Conservation (phyloP, 2,797 vertebrate genomes). For the Loris lydekkerianus region DNA sequence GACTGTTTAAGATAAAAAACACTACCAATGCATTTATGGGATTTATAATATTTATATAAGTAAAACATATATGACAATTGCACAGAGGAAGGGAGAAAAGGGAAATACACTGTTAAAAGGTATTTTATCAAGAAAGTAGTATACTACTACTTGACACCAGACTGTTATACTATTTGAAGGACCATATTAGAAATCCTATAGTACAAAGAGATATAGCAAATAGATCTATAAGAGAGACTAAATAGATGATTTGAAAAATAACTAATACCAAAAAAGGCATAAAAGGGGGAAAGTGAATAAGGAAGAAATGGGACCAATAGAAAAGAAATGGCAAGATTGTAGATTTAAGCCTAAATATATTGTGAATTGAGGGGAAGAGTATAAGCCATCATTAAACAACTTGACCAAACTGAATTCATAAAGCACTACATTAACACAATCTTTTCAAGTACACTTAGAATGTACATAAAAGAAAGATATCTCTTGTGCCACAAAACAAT, state of each 20-base stretch:
- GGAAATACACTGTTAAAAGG: neutral
- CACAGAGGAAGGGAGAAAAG: neutral
- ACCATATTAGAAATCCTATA: neutral
- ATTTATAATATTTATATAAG: neutral
- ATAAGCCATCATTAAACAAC: neutral
- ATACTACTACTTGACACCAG: neutral
- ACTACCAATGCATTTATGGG: neutral
- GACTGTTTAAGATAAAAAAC: neutral
- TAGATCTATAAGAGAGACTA: neutral
- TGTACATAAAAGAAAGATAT: neutral
- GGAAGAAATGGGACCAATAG: neutral
- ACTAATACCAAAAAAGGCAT: conserved; percentile 6
- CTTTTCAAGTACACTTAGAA: neutral
- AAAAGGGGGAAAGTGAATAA: neutral
- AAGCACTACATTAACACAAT: neutral
- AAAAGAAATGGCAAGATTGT: neutral
- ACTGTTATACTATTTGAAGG: neutral
- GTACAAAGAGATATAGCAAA: neutral
- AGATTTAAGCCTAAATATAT: neutral
- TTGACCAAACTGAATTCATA: neutral
- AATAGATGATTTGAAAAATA: neutral
- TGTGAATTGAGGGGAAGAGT: neutral
- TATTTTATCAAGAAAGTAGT: neutral
- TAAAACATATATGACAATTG: neutral
- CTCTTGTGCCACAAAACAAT: neutral